A percentile compares a stretch with the other conserved stretches of the same genome.
Conservation (phyloP, 2,797 vertebrate genomes). For the Discoglossus pictus region DNA sequence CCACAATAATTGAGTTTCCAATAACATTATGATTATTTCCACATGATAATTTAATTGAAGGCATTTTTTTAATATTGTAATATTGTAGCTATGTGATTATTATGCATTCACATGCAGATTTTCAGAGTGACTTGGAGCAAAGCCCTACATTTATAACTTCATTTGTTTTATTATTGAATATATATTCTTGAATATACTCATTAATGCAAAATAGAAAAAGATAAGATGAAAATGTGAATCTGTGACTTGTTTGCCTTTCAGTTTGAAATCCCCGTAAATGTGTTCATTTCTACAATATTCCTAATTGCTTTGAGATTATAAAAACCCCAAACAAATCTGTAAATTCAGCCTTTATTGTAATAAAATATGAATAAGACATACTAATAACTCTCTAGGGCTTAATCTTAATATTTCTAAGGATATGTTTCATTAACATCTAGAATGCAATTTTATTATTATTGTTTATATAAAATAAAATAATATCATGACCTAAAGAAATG, state of each 20-base stretch:
- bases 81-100: slow-evolving; percentile 99
- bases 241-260: slow-evolving; percentile 71
- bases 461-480: no score
- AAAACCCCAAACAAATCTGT: neutral
- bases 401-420: neutral
- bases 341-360: slow-evolving; percentile 8
- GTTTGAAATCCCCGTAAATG: slow-evolving; percentile 72
- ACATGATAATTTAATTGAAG: slow-evolving; percentile 99
- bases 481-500: no score
- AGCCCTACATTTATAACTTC: slow-evolving; percentile 97
- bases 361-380: neutral
- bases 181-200: slow-evolving; percentile 85
- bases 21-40: slow-evolving; percentile 99
- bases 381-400: neutral
- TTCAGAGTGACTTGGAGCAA: slow-evolving; percentile 89
- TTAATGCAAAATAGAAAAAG: slow-evolving; percentile 75
- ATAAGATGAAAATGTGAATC: slow-evolving; percentile 52
- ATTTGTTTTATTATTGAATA: slow-evolving; percentile 98
- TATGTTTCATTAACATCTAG: neutral
- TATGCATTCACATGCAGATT: slow-evolving; percentile 97
- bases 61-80: slow-evolving; percentile 99
- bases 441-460: neutral
- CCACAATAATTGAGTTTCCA: slow-evolving; percentile 99
- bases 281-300: slow-evolving; percentile 61
- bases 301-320: slow-evolving; percentile 27